Percentiles rank a stretch among this genome's conserved stretches.
Conservation (phyloP, 2,888 invertebrate species). For the Nomada hirtipes region DNA sequence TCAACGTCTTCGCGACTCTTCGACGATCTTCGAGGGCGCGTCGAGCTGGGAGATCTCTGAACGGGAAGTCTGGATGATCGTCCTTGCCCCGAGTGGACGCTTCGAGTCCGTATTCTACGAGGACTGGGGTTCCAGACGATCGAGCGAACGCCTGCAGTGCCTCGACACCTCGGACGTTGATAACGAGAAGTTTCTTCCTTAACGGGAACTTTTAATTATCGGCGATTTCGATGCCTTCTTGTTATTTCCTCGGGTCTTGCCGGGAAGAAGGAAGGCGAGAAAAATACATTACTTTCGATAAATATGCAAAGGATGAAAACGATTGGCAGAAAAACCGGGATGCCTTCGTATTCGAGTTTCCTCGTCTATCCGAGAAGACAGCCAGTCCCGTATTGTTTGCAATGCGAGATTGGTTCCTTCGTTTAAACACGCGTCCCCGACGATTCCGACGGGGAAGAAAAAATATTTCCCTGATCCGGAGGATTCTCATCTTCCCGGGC, state of each 20-base stretch:
- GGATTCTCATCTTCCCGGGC: not conserved
- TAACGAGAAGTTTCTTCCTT: slow-evolving; percentile 31
- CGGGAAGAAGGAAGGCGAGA: not conserved
- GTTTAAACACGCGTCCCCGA: slow-evolving; percentile 12
- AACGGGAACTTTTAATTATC: slow-evolving; percentile 39
- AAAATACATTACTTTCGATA: not conserved
- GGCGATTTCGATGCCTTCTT: not conserved
- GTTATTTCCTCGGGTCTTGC: not conserved
- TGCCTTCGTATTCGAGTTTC: not conserved
- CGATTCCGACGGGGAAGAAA: slow-evolving; percentile 12
- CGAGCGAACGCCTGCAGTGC: not conserved
- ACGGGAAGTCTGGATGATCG: slow-evolving; percentile 4
- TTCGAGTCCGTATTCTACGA: not conserved
- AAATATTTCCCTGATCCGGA: slow-evolving; percentile 39
- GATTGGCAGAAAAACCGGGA: not conserved
- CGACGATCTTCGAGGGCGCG: slow-evolving; percentile 27
- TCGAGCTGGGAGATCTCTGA: slow-evolving; percentile 7
- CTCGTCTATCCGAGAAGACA: not conserved
- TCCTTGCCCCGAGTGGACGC: slow-evolving; percentile 28
- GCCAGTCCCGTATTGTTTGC: slow-evolving; percentile 13
- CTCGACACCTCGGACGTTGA: slow-evolving; percentile 1
- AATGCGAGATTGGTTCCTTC: slow-evolving; percentile 18
- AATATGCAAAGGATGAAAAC: not conserved
- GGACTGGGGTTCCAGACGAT: slow-evolving; percentile 5
- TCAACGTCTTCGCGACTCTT: slow-evolving; percentile 55